These are phyloP conservation scores for Cottus gobio DNA, from an alignment of 2,113 vertebrate genomes.

Conservation along the genomic window DNA sequence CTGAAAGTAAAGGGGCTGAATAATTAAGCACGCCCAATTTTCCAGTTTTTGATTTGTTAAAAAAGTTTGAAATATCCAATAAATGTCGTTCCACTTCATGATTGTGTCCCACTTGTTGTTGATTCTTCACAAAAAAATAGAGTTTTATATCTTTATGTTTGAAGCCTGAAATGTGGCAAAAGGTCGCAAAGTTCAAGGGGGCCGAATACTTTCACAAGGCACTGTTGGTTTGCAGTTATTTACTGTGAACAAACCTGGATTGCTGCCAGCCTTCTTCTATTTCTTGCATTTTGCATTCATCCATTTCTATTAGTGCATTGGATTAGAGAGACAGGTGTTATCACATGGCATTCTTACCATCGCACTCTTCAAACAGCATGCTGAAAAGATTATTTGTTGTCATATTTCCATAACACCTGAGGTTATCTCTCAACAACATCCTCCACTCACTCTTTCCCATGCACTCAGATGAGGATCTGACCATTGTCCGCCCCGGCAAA, in stretches of 20 bases:
- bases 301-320: constrained; percentile 29
- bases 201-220: no score
- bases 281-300: constrained; percentile 10
- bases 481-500: background rate
- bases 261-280: background rate
- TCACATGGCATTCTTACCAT: background rate
- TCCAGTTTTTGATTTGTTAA: no score
- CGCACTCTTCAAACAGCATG: background rate
- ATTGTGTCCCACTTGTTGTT: no score
- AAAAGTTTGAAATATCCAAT: no score
- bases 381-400: background rate
- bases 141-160: no score
- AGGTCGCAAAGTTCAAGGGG: no score
- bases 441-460: background rate
- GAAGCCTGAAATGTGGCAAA: no score
- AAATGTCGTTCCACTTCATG: no score
- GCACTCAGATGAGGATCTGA: background rate
- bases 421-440: background rate
- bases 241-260: background rate
- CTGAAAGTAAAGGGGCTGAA: no score
- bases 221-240: constrained; percentile 4
- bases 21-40: no score
- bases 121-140: no score
- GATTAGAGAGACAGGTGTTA: background rate
- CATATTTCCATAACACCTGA: background rate